phyloP scores from a whole-genome alignment of 2,888 invertebrate genomes.

The Ophion costatus region DNA sequence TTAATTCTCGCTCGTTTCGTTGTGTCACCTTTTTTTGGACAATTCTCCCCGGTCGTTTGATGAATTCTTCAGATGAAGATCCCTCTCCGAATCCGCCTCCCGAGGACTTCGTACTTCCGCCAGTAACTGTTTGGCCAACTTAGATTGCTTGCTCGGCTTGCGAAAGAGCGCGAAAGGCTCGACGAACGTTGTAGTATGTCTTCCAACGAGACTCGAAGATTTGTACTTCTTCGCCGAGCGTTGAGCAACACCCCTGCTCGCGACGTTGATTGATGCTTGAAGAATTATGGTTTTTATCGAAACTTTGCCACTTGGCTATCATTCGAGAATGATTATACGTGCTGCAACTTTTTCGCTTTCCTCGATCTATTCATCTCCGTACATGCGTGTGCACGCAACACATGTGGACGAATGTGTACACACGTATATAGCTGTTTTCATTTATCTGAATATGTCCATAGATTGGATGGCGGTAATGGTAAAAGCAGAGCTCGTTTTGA shows the following conservation, averaged over 20 bases:
- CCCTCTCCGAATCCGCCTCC: constrained; percentile 12
- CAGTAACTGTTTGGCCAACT: constrained; percentile 31
- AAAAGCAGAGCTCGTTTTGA: constrained; percentile 47
- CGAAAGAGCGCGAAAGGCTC: constrained; percentile 8
- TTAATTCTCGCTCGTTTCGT: neutral
- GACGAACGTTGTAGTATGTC: constrained; percentile 1
- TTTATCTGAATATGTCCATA: neutral
- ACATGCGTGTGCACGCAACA: neutral
- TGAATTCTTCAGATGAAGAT: constrained; percentile 12
- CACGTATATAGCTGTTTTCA: constrained; percentile 9
- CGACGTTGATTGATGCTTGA: constrained; percentile 61
- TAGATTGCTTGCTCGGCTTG: constrained; percentile 39
- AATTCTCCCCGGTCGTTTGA: neutral
- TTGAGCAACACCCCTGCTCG: constrained; percentile 29
- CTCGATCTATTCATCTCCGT: constrained; percentile 20
- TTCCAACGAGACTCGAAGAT: constrained; percentile 9
- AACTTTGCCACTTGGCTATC: constrained; percentile 50
- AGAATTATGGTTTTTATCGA: constrained; percentile 54
- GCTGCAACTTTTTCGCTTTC: constrained; percentile 35
- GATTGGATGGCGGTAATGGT: constrained; percentile 2
- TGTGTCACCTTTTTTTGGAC: neutral
- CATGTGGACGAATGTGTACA: neutral
- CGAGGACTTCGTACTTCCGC: neutral
- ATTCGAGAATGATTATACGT: constrained; percentile 36
- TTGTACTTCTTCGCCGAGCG: constrained; percentile 2